Conservation (phyloP, 1,140 invertebrate genomes). For the Drosophila pectinifera region DNA sequence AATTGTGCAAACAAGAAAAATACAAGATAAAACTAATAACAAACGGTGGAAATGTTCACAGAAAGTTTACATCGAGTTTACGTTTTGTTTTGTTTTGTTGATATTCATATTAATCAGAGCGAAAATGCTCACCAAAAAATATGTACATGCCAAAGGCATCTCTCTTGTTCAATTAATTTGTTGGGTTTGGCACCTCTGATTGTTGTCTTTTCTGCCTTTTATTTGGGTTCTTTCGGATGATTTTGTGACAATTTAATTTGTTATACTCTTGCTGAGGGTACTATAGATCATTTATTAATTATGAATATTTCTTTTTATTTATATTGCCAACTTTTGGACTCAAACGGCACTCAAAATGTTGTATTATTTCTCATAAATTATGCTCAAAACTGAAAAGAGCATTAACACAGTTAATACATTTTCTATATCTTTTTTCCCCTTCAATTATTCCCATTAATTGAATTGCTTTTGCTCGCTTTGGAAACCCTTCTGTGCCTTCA, state of each 20-base stretch:
- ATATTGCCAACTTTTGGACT: too few relatives aligned
- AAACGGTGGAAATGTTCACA: background rate
- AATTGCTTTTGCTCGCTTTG: background rate
- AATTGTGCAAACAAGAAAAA: constrained; percentile 18
- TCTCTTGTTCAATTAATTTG: constrained; percentile 22
- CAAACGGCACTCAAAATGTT: too few relatives aligned
- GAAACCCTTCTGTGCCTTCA: background rate
- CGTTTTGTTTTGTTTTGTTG: constrained; percentile 12
- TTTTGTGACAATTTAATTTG: too few relatives aligned
- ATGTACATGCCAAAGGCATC: background rate
- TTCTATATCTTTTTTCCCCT: background rate
- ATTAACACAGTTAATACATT: background rate
- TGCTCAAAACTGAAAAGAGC: too few relatives aligned
- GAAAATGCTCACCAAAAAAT: background rate
- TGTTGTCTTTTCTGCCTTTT: background rate
- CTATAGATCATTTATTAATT: background rate
- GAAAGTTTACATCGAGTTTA: constrained; percentile 12
- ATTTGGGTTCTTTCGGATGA: too few relatives aligned
- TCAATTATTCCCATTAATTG: constrained; percentile 15
- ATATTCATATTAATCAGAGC: constrained; percentile 9
- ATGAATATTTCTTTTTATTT: background rate
- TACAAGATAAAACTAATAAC: background rate
- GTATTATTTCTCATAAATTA: too few relatives aligned
- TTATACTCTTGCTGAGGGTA: background rate
- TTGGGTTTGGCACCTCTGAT: background rate